These are phyloP conservation scores for Anser brachyrhynchus DNA, from an alignment of 2,113 vertebrate species.

Conservation along the genomic window DNA sequence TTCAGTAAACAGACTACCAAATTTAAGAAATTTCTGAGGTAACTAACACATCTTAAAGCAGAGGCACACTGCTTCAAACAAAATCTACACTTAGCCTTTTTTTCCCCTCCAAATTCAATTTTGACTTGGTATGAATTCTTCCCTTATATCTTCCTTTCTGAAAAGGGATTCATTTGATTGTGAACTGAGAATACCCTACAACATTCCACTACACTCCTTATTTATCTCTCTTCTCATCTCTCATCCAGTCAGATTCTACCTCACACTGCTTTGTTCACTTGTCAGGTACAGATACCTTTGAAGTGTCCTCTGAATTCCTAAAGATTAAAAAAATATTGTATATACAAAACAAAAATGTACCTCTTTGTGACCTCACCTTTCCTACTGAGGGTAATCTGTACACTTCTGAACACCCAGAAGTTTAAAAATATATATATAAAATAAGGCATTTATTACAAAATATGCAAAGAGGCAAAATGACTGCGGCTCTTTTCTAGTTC, in stretches of 20 bases:
- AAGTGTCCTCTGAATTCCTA: background rate
- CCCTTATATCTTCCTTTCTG: background rate
- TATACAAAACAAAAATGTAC: background rate
- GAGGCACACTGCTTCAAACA: background rate
- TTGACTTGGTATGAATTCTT: background rate
- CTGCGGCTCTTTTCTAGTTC: background rate
- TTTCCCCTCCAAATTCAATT: fast-evolving
- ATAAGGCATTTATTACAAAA: background rate
- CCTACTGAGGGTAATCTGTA: background rate
- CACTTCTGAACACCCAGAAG: background rate
- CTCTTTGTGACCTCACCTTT: background rate
- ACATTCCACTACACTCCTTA: background rate
- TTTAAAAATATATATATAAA: background rate
- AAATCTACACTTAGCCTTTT: background rate
- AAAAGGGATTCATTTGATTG: background rate
- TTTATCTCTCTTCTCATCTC: background rate
- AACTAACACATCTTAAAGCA: background rate
- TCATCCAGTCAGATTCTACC: background rate
- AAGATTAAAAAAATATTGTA: background rate
- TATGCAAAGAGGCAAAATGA: background rate
- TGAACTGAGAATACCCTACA: background rate
- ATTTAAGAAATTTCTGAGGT: background rate
- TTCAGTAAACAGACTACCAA: background rate
- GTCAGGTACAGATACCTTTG: background rate
- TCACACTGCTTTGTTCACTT: background rate